These are phyloP conservation scores for Saimiri boliviensis DNA, from an alignment of 2,113 vertebrate genomes.

Conservation along the genomic window DNA sequence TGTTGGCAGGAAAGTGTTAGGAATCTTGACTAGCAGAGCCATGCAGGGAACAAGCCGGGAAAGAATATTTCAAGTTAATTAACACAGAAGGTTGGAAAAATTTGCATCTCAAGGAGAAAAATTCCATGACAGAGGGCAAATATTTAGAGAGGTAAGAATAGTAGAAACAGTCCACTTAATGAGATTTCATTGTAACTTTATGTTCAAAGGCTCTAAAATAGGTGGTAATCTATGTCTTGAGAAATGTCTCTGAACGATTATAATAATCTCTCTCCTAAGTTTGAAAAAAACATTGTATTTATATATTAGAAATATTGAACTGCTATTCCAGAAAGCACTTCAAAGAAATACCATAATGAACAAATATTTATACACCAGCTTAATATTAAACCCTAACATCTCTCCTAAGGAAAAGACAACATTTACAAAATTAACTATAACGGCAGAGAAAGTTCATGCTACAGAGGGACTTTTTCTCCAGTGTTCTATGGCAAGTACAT, in stretches of 20 bases:
- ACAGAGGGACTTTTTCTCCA: background rate
- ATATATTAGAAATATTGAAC: slow-evolving; percentile 39
- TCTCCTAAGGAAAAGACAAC: slow-evolving; percentile 49
- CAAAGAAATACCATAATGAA: background rate
- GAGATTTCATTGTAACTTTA: background rate
- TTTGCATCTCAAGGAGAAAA: slow-evolving; percentile 32
- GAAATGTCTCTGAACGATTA: slow-evolving; percentile 31
- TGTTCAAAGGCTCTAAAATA: slow-evolving; percentile 13
- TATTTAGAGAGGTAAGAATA: background rate
- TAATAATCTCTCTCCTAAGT: slow-evolving; percentile 20
- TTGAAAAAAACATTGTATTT: background rate
- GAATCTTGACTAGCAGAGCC: background rate
- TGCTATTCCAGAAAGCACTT: slow-evolving; percentile 45
- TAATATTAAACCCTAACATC: slow-evolving; percentile 27
- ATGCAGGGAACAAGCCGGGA: background rate
- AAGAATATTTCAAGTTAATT: slow-evolving; percentile 12
- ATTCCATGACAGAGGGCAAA: background rate
- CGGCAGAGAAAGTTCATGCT: background rate
- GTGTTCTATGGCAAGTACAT: background rate
- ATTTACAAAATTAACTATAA: slow-evolving; percentile 49
- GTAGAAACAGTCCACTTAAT: background rate
- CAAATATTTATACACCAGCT: slow-evolving; percentile 40
- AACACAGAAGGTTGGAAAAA: slow-evolving; percentile 4
- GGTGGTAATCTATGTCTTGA: slow-evolving; percentile 42
- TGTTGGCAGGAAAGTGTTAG: background rate